These are phyloP conservation scores for Cordilura impudica DNA, from an alignment of 2,888 invertebrate genomes.

Conservation along the genomic window DNA sequence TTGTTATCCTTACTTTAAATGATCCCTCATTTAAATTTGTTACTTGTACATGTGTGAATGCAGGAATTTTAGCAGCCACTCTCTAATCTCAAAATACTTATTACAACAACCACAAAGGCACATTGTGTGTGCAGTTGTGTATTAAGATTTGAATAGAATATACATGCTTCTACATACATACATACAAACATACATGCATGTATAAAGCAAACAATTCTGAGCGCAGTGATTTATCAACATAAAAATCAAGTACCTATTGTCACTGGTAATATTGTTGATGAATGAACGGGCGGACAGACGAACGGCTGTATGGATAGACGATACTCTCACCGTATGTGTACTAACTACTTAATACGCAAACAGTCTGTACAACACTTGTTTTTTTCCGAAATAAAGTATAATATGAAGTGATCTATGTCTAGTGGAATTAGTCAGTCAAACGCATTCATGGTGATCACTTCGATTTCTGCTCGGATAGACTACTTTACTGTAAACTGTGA, in stretches of 20 bases:
- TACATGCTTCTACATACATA: not conserved
- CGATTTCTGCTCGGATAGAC: conserved; percentile 34
- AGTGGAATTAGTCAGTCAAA: conserved; percentile 73
- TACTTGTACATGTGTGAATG: too few relatives aligned
- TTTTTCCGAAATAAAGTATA: conserved; percentile 66
- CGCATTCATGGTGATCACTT: conserved; percentile 71
- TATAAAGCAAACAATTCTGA: conserved; percentile 8
- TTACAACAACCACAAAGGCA: too few relatives aligned
- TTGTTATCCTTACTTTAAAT: not conserved
- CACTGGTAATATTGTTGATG: conserved; percentile 36
- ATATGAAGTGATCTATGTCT: conserved; percentile 70
- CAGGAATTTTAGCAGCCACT: not conserved
- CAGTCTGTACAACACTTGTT: conserved; percentile 30
- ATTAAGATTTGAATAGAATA: not conserved
- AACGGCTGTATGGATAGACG: not conserved
- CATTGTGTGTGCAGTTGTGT: not conserved
- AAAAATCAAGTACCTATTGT: conserved; percentile 11
- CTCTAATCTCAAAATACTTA: conserved; percentile 28
- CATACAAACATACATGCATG: not conserved
- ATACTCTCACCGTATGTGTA: conserved; percentile 22
- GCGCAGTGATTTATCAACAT: conserved; percentile 34
- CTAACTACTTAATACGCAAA: conserved; percentile 22
- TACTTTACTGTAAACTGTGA: too few relatives aligned
- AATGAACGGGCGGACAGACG: conserved; percentile 10
- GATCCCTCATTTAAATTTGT: too few relatives aligned